Conservation (phyloP, 2,113 vertebrate species). For the Eulemur rufifrons region DNA sequence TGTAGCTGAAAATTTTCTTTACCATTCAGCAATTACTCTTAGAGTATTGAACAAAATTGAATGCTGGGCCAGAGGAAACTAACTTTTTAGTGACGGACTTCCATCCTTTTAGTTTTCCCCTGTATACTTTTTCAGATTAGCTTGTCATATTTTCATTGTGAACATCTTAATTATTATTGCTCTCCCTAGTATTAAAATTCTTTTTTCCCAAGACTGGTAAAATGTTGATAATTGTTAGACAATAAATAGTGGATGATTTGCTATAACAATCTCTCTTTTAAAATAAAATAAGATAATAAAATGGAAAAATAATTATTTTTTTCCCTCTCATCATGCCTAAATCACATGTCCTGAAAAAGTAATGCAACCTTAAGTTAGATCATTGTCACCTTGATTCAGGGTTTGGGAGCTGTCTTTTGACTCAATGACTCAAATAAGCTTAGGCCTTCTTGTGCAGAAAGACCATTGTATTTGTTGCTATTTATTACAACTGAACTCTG, state of each 20-base stretch:
- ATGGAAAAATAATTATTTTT: background rate
- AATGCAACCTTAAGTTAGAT: background rate
- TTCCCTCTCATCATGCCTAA: background rate
- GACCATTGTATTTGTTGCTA: background rate
- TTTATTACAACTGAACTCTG: background rate
- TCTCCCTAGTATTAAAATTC: background rate
- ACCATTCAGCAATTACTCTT: background rate
- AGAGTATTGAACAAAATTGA: background rate
- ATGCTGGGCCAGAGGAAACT: background rate
- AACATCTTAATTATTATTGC: background rate
- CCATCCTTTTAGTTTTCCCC: background rate
- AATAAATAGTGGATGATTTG: background rate
- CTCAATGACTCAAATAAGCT: background rate
- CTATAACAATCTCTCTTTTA: conserved; percentile 6
- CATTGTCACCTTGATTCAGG: background rate
- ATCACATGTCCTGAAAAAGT: background rate
- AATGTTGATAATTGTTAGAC: background rate
- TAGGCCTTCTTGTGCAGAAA: background rate
- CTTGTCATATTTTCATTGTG: background rate
- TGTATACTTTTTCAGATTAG: background rate
- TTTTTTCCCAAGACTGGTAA: background rate
- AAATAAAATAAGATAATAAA: conserved; percentile 18
- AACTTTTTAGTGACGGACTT: background rate
- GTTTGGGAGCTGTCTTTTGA: background rate
- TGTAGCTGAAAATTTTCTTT: background rate